A percentile compares a stretch with the other conserved stretches of the same genome.
Evolutionary conservation across 1,140 invertebrate genomes (phyloP).

Genomic region (Thaumatotibia leucotreta): DNA sequence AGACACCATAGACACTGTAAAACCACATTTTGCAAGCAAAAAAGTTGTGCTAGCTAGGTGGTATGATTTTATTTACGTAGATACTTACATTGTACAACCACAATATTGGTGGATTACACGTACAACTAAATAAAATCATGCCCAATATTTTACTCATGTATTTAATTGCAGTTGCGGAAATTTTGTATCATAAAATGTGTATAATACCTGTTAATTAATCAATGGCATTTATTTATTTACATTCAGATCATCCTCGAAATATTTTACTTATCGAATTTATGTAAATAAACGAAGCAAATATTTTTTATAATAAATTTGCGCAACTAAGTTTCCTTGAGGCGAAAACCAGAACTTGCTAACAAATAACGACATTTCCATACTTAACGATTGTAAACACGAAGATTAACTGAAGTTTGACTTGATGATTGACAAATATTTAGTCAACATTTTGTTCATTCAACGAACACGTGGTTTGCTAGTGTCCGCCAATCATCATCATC

Average conservation of each 20-base stretch:
- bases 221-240: background rate
- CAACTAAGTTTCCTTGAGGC: background rate
- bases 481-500: too few relatives aligned
- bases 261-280: slow-evolving; percentile 7
- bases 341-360: background rate
- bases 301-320: slow-evolving; percentile 8
- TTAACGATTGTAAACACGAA: slow-evolving; percentile 10
- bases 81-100: too few relatives aligned
- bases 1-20: too few relatives aligned
- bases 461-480: too few relatives aligned
- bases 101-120: too few relatives aligned
- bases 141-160: too few relatives aligned
- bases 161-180: too few relatives aligned
- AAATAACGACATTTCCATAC: slow-evolving; percentile 10
- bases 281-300: background rate
- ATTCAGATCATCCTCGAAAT: background rate
- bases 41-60: too few relatives aligned
- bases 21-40: too few relatives aligned
- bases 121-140: too few relatives aligned
- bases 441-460: too few relatives aligned
- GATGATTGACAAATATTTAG: background rate
- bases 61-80: too few relatives aligned
- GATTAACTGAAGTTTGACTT: slow-evolving; percentile 8
- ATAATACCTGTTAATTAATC: background rate
- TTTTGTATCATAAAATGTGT: background rate